phyloP scores from a whole-genome alignment of 2,888 invertebrate species.

The Caenorhabditis afra region DNA sequence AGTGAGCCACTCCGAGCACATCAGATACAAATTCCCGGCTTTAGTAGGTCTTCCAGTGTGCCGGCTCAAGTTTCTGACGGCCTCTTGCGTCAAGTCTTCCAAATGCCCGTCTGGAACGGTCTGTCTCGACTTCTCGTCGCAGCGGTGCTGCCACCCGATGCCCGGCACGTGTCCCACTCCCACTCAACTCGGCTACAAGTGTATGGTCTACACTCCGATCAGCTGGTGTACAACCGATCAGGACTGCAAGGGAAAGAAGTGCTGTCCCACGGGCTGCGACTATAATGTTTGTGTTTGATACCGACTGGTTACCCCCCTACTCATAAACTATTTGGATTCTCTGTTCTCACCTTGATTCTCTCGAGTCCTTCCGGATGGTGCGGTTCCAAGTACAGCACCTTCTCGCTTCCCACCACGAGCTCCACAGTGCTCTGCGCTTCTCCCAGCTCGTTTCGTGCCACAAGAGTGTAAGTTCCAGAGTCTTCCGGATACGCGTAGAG shows the following conservation, averaged over 20 bases:
- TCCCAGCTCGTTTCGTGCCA: slow-evolving; percentile 88
- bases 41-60: slow-evolving; percentile 57
- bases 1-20: slow-evolving; percentile 41
- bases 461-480: slow-evolving; percentile 91
- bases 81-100: slow-evolving; percentile 54
- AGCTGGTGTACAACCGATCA: slow-evolving; percentile 57
- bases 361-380: slow-evolving; percentile 84
- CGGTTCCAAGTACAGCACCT: slow-evolving; percentile 86
- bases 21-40: neutral
- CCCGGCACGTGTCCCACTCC: slow-evolving; percentile 62
- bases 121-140: slow-evolving; percentile 54
- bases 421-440: slow-evolving; percentile 81
- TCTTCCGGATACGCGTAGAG: slow-evolving; percentile 97
- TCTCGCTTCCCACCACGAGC: slow-evolving; percentile 75
- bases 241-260: slow-evolving; percentile 61
- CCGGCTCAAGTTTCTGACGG: slow-evolving; percentile 46
- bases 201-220: slow-evolving; percentile 60
- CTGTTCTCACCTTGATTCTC: slow-evolving; percentile 59
- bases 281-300: slow-evolving; percentile 60
- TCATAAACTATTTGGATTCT: neutral
- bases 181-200: slow-evolving; percentile 56
- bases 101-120: slow-evolving; percentile 59
- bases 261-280: slow-evolving; percentile 62
- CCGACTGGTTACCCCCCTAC: neutral
- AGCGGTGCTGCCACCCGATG: slow-evolving; percentile 57